Conservation (phyloP, 2,888 invertebrate genomes). For the Acronicta psi region DNA sequence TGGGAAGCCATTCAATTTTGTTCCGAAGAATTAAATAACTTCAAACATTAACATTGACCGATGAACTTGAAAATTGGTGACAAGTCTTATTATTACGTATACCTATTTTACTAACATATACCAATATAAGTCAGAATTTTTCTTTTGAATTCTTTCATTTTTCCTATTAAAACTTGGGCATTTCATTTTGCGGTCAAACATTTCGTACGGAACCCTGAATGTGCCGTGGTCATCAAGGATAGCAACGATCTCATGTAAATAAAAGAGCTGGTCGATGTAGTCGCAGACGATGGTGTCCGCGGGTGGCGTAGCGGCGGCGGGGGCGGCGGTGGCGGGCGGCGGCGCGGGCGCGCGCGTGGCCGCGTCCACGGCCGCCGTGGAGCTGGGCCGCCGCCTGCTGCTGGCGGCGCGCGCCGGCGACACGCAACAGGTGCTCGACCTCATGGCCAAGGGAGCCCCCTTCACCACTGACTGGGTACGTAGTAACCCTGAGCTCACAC, state of each 20-base stretch:
- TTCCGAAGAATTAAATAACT: too few species aligned
- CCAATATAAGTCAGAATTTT: too few species aligned
- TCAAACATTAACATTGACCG: too few species aligned
- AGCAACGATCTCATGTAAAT: not conserved
- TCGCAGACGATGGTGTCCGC: constrained; percentile 27
- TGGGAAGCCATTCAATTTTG: too few species aligned
- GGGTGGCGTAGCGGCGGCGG: constrained; percentile 8
- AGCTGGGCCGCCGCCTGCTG: constrained; percentile 95
- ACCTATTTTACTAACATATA: too few species aligned
- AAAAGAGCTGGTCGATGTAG: constrained; percentile 3
- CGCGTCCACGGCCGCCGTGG: constrained; percentile 84
- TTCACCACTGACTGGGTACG: constrained; percentile 97
- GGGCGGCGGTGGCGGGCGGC: constrained; percentile 7
- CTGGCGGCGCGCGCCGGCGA: constrained; percentile 94
- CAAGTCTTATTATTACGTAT: too few species aligned
- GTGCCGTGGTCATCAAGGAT: too few species aligned
- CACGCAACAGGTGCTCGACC: constrained; percentile 92
- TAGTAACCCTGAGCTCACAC: not conserved
- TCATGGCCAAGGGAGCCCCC: constrained; percentile 96
- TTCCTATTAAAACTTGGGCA: too few species aligned
- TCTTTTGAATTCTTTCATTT: too few species aligned
- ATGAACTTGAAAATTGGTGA: too few species aligned
- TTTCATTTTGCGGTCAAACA: too few species aligned
- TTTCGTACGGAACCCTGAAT: too few species aligned
- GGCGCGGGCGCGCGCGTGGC: constrained; percentile 67